A percentile compares a stretch with the other conserved stretches of the same genome.
phyloP scores from a whole-genome alignment of 2,113 vertebrate species.

The Copsychus sechellarum region DNA sequence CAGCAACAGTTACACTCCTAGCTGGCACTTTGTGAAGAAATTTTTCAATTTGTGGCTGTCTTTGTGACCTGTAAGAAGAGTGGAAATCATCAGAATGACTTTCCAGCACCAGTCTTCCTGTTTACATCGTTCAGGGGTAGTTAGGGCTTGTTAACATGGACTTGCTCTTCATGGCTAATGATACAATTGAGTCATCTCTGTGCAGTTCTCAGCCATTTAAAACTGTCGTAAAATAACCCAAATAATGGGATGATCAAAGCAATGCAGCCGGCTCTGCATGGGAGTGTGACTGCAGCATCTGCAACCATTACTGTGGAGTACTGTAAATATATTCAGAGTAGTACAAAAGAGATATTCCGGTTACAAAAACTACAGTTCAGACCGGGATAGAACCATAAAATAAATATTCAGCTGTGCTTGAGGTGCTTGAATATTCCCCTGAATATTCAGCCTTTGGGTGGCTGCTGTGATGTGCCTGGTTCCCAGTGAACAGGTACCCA shows the following conservation, averaged over 20 bases:
- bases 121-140: neutral
- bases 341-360: neutral
- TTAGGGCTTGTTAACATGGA: neutral
- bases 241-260: slow-evolving; percentile 40
- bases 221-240: neutral
- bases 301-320: neutral
- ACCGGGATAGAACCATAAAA: neutral
- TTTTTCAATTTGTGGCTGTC: neutral
- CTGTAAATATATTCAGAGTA: neutral
- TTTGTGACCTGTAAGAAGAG: neutral
- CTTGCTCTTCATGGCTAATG: slow-evolving; percentile 3
- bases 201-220: slow-evolving; percentile 2
- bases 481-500: neutral
- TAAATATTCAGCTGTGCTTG: neutral
- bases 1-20: neutral
- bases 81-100: neutral
- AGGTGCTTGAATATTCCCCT: neutral
- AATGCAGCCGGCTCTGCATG: neutral
- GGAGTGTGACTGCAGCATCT: neutral
- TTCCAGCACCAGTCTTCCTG: slow-evolving; percentile 29
- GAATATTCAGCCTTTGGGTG: neutral
- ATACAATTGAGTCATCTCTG: neutral
- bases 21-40: neutral
- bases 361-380: neutral
- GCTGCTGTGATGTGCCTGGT: neutral